Base-by-base conservation (phyloP, 2,888 invertebrate genomes). In the Phengaris arion region DNA sequence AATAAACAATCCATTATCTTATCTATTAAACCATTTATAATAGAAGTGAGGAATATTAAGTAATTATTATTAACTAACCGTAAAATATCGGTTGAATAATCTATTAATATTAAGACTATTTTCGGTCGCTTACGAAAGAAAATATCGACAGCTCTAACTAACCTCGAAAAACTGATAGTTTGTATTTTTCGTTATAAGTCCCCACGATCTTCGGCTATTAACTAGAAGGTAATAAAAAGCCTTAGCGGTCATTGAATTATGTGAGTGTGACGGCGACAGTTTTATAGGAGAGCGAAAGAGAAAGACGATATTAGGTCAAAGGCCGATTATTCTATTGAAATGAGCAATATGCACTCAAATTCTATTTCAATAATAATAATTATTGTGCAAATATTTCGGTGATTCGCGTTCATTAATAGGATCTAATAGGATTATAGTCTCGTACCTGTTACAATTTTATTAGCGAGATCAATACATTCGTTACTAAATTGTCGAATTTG, bases 401-500 rank as follows among this genome's bases (percentile, higher is more conserved):
- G 64, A 12, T 10, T 64, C 35, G 45, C 45, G 15, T 64, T 64
- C 2, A 64, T 12, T 64, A 64, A 64, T 64, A 64, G 35, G 35
- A 64, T 64, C 3, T 52, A 64, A 64, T 64, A 45, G 64, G 64
- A 64, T 64, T 64, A 48, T 48, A 48, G n/a, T 9, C 12, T 15
- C 22, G 59, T 59, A 8, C 46, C 46, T 4, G 69, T 48, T 69
- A 48, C 48, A 48, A 69, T 48, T 69, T 48, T 69, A 69, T 69
- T n/a, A 69, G 69, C 46, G 45, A 15, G 69, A 10, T 69, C n/a
- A 69, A 48, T 69, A 69, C 46, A 48, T 48, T n/a, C 12, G 45
- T 46, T 46, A 46, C 8, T 69, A 69, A 69, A n/a, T 69, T 69
- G 69, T 48, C 46, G 46, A 4, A 69, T 69, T 22, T 69, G 69